Evolutionary conservation across 2,113 vertebrate genomes (phyloP).

Genomic region (Nicator chloris): DNA sequence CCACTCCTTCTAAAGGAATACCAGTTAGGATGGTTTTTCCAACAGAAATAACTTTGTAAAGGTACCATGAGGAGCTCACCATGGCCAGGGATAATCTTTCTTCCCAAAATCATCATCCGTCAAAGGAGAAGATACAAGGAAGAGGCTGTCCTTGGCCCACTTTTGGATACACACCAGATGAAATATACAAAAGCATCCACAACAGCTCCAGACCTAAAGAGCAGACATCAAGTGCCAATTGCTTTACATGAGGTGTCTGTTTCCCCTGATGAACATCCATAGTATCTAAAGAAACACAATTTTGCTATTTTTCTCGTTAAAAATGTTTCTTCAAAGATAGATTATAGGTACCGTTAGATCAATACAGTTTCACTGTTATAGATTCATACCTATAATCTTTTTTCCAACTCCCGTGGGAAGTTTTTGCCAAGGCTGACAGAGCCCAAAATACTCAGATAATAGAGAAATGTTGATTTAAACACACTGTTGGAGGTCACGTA

Average conservation of each 20-base stretch:
- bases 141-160: constrained; percentile 93
- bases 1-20: background rate
- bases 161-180: constrained; percentile 96
- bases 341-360: background rate
- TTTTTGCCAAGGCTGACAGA: background rate
- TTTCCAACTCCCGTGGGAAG: background rate
- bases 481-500: background rate
- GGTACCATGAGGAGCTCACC: constrained; percentile 72
- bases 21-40: background rate
- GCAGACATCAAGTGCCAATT: background rate
- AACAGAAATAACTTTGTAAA: background rate
- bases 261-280: background rate
- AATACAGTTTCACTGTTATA: background rate
- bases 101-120: constrained; percentile 90
- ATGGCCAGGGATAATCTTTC: constrained; percentile 93
- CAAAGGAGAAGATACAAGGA: constrained; percentile 87
- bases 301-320: background rate
- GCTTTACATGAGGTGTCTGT: background rate
- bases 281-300: background rate
- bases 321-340: background rate
- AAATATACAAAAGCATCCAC: constrained; percentile 93
- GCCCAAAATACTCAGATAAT: background rate
- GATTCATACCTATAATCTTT: background rate
- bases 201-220: constrained; percentile 92
- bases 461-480: background rate